Base-by-base conservation (phyloP, 2,888 invertebrate species). In the Julus scanicus region DNA sequence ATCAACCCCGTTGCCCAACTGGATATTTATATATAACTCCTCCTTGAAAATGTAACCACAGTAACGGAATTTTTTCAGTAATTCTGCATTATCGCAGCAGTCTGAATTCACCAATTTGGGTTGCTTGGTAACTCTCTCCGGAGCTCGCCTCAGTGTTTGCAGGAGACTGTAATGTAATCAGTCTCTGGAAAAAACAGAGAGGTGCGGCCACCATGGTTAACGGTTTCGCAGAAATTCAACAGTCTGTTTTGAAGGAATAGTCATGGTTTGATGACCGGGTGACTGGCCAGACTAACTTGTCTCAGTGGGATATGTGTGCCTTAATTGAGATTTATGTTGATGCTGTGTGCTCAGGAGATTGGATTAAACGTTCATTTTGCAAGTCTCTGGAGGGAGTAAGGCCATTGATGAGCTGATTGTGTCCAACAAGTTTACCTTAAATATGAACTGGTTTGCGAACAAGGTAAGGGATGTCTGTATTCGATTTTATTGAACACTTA, bases 11-110 rank as follows among this genome's bases (percentile, higher is more conserved):
- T 53, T 63, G 63, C n/a, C 63, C 63, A n/a, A 63, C 63, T 6
- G n/a, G n/a, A 17, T 20, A n/a, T 63, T 63, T 63, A 63, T 63
- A 63, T 63, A n/a, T 63, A 63, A n/a, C 63, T 63, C 63, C 63
- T 63, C 63, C 63, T 63, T 20, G 63, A n/a, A n/a, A 20, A 63
- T 63, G 63, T 63, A 63, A 63, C 63, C 63, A 63, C 63, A 63
- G 63, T 63, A 63, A 63, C 63, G 63, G 63, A 63, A 63, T 63
- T 63, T 63, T 53, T 53, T 9, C 53, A 11, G 53, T 17, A 53
- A 53, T 53, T 53, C 53, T 17, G 53, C 53, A 15, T 53, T 53
- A 53, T 53, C 53, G 53, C 53, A 13, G 53, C 53, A 53, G 53
- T 53, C 17, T 17, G 53, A 13, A 53, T 53, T 53, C 53, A 17